These are phyloP conservation scores for Engraulis encrasicolus DNA, from an alignment of 2,113 vertebrate genomes.

Conservation along the genomic window DNA sequence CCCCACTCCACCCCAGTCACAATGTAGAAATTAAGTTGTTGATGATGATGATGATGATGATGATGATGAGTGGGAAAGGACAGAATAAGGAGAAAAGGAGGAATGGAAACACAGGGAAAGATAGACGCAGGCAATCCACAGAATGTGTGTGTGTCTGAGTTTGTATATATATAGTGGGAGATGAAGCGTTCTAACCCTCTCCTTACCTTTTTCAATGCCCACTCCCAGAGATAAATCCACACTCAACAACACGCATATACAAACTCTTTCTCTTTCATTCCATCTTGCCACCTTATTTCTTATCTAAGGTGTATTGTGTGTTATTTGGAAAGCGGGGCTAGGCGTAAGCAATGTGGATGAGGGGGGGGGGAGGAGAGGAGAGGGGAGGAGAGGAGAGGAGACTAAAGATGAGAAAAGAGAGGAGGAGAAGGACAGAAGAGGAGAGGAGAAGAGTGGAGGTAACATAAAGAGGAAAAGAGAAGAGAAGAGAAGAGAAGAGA, in stretches of 20 bases:
- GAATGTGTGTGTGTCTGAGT: neutral
- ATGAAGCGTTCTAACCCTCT: no score
- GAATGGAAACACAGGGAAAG: slow-evolving; percentile 80
- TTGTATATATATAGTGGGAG: neutral
- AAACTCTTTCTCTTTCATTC: slow-evolving; percentile 19
- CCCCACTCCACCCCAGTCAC: slow-evolving; percentile 63
- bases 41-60: no score
- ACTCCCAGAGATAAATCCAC: neutral
- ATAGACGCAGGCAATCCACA: slow-evolving; percentile 82
- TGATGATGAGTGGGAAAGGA: slow-evolving; percentile 43
- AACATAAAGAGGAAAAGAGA: slow-evolving; percentile 64
- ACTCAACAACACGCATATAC: neutral
- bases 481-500: no score
- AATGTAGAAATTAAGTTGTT: no score
- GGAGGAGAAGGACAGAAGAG: slow-evolving; percentile 53
- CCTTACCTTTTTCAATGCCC: slow-evolving; percentile 3
- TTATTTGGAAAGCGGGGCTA: slow-evolving; percentile 69
- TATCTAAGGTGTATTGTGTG: slow-evolving; percentile 78
- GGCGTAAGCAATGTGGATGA: slow-evolving; percentile 47
- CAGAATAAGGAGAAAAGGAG: slow-evolving; percentile 56
- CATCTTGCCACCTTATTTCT: slow-evolving; percentile 73
- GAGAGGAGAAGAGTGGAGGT: slow-evolving; percentile 45
- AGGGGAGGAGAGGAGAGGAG: no score
- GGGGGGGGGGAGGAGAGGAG: no score
- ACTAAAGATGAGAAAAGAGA: no score